Evolutionary conservation across 1,140 invertebrate genomes (phyloP).

Genomic region (Diabrotica virgifera): DNA sequence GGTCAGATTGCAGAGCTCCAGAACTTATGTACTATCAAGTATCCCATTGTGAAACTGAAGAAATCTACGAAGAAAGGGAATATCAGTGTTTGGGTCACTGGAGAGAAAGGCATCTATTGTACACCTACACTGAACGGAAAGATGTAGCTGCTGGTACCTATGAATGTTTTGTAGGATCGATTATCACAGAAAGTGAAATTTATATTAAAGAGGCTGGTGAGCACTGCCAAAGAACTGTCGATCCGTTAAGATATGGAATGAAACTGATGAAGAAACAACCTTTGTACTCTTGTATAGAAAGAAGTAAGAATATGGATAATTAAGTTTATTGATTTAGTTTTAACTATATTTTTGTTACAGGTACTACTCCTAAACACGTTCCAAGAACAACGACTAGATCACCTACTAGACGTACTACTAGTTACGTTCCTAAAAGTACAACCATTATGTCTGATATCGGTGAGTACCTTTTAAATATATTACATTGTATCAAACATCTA

Average conservation of each 20-base stretch:
- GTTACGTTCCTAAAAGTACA: slow-evolving; percentile 14
- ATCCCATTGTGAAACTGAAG: slow-evolving; percentile 58
- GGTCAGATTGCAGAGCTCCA: slow-evolving; percentile 66
- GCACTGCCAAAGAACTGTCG: slow-evolving; percentile 63
- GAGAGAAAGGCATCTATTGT: slow-evolving; percentile 64
- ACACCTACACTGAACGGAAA: slow-evolving; percentile 67
- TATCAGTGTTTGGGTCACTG: slow-evolving; percentile 71
- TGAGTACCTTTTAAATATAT: not conserved
- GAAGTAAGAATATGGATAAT: slow-evolving; percentile 17
- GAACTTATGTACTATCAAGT: slow-evolving; percentile 74
- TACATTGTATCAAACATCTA: too few species aligned
- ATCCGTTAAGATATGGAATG: slow-evolving; percentile 64
- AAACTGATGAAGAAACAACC: slow-evolving; percentile 50
- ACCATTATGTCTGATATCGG: slow-evolving; percentile 16
- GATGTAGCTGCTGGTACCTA: slow-evolving; percentile 60
- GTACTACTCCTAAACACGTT: slow-evolving; percentile 12
- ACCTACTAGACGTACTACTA: slow-evolving; percentile 5
- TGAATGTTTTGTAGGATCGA: slow-evolving; percentile 70
- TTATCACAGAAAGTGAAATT: slow-evolving; percentile 60
- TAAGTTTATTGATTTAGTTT: not conserved
- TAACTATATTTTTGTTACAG: slow-evolving; percentile 5
- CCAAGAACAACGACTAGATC: slow-evolving; percentile 9
- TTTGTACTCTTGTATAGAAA: slow-evolving; percentile 28
- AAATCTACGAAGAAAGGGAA: slow-evolving; percentile 68
- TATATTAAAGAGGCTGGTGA: slow-evolving; percentile 67